Evolutionary conservation across 2,888 invertebrate species (phyloP).

Genomic region (Lucinisca nassula): DNA sequence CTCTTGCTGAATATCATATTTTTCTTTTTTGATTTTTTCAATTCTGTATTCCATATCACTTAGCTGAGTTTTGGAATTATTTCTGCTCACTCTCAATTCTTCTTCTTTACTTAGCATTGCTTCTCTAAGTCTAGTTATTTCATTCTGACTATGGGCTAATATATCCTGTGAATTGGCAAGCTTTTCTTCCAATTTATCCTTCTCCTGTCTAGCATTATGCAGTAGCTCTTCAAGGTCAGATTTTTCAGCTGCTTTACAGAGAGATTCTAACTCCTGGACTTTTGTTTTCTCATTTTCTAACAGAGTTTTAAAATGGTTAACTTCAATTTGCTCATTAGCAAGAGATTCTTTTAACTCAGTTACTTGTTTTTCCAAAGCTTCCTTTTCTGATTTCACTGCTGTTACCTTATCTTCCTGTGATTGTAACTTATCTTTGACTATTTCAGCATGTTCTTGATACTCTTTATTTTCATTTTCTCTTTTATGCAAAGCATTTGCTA

Average conservation of each 20-base stretch:
- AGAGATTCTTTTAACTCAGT: conserved; percentile 91
- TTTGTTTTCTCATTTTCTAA: conserved; percentile 95
- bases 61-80: conserved; percentile 95
- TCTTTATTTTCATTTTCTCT: conserved; percentile 82
- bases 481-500: conserved; percentile 91
- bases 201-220: conserved; percentile 90
- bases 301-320: conserved; percentile 93
- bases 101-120: conserved; percentile 92
- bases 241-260: conserved; percentile 90
- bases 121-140: conserved; percentile 91
- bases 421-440: conserved; percentile 91
- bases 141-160: conserved; percentile 91
- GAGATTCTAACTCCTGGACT: conserved; percentile 90
- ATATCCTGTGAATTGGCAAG: conserved; percentile 88
- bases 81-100: conserved; percentile 92
- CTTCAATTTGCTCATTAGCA: conserved; percentile 93
- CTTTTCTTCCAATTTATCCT: conserved; percentile 90
- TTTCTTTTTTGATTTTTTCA: conserved; percentile 92
- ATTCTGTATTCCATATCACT: conserved; percentile 94
- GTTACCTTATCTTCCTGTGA: conserved; percentile 93
- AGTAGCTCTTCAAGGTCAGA: conserved; percentile 92
- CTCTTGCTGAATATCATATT: conserved; percentile 92
- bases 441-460: conserved; percentile 86
- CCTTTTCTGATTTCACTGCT: conserved; percentile 92
- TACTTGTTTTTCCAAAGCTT: conserved; percentile 92